Conservation (phyloP, 2,888 invertebrate species). For the Lottia scabra region DNA sequence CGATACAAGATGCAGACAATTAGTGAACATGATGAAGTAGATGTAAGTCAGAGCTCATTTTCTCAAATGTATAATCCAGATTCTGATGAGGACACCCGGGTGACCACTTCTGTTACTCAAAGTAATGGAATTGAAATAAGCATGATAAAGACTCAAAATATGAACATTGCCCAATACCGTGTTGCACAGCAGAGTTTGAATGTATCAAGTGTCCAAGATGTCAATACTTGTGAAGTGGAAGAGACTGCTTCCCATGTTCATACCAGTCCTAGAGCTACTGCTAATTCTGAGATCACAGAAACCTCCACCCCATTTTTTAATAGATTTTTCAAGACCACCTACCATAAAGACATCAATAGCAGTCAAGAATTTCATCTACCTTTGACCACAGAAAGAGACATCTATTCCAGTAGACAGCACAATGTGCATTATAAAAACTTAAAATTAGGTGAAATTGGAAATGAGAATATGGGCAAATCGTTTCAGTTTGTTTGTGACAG, state of each 20-base stretch:
- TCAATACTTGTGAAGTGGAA: neutral
- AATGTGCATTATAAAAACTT: neutral
- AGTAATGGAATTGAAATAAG: slow-evolving; percentile 1
- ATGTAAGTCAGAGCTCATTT: neutral
- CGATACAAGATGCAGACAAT: neutral
- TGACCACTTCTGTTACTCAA: neutral
- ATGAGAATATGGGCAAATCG: neutral
- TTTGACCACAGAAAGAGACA: neutral
- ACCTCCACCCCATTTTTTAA: neutral
- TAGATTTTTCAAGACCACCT: neutral
- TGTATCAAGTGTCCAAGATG: neutral
- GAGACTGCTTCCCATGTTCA: neutral
- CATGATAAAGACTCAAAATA: neutral
- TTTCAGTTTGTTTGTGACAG: neutral
- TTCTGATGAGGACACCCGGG: neutral
- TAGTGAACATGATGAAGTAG: neutral
- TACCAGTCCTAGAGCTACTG: neutral
- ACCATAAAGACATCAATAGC: neutral
- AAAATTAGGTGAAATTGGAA: neutral
- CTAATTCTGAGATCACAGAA: neutral
- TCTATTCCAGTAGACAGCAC: neutral
- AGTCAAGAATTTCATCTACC: neutral
- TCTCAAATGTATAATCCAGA: too few species aligned
- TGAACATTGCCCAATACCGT: neutral
- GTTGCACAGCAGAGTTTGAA: neutral